Evolutionary conservation across 2,113 vertebrate genomes (phyloP).

Genomic region (Theristicus caerulescens): DNA sequence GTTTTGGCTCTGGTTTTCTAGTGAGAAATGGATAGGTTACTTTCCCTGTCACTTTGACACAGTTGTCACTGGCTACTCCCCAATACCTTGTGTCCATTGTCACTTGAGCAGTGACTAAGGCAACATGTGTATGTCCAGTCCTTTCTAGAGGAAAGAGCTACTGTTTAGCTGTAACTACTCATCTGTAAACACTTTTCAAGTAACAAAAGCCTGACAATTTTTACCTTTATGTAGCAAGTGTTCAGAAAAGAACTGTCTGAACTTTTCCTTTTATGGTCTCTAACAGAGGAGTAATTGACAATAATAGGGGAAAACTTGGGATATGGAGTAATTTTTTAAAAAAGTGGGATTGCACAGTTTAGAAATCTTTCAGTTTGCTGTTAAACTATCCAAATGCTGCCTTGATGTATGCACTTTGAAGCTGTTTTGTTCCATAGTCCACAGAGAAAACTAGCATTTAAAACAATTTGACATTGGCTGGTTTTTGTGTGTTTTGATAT

Average conservation of each 20-base stretch:
- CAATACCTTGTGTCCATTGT: neutral
- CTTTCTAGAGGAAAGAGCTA: neutral
- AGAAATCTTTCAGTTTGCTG: neutral
- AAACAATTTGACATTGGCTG: neutral
- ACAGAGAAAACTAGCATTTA: neutral
- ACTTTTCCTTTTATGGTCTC: neutral
- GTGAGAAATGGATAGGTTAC: neutral
- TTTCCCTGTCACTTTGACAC: neutral
- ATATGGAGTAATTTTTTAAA: neutral
- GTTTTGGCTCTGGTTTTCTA: neutral
- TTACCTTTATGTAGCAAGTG: neutral
- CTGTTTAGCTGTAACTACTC: neutral
- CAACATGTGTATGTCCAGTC: neutral
- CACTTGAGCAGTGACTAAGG: neutral
- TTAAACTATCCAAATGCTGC: neutral
- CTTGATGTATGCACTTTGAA: neutral
- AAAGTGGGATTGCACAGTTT: neutral
- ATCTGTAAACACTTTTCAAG: neutral
- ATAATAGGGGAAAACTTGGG: neutral
- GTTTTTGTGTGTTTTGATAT: neutral
- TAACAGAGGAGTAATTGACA: neutral
- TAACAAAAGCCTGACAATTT: neutral
- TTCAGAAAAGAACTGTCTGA: neutral
- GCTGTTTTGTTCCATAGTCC: neutral
- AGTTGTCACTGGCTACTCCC: neutral